Evolutionary conservation across 2,888 invertebrate genomes (phyloP), one percentile per base, ranked within the genome.

Genomic region (Metellina segmentata): DNA sequence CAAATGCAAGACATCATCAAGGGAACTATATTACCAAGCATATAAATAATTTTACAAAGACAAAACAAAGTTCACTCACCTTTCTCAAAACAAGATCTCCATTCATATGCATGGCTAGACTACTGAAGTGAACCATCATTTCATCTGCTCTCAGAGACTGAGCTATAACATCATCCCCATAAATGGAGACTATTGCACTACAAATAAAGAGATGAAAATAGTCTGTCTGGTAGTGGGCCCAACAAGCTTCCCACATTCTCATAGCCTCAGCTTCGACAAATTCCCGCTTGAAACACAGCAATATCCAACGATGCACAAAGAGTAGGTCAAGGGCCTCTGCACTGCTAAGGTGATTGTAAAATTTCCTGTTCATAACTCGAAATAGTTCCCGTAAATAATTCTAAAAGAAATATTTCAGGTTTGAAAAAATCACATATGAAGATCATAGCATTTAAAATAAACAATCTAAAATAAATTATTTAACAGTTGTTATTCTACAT

Each of bases 61-160:
- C 7, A 49, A 51, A 51, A 49, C 51, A 51, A 8, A 16, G 77
- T 49, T n/a, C 34, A 61, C 81, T 87, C 93, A 96, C 96, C 96
- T 99, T 99, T 93, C 98, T 96, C 61, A 98, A 95, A 90, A 99
- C 98, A 20, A 98, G 95, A 75, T 97, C 97, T 0, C 98, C 98
- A 95, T 98, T 98, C 99, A 99, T 99, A 95, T 98, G 99, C 97
- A 98, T 98, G 48, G 99, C 98, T 93, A 99, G 96, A 11, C 98
- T 98, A 94, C 98, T 98, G 95, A 99, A 99, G 95, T 99, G 98
- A 91, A 99, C 95, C 85, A 99, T 95, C 97, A 98, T 98, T 95
- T 99, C 99, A 94, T 99, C 99, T 8, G 98, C 97, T 94, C 98
- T 97, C 81, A 99, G 96, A 94, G 97, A 97, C 95, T 99, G 98